Evolutionary conservation across 1,140 invertebrate species (phyloP).

Genomic region (Anagrus nilaparvatae): DNA sequence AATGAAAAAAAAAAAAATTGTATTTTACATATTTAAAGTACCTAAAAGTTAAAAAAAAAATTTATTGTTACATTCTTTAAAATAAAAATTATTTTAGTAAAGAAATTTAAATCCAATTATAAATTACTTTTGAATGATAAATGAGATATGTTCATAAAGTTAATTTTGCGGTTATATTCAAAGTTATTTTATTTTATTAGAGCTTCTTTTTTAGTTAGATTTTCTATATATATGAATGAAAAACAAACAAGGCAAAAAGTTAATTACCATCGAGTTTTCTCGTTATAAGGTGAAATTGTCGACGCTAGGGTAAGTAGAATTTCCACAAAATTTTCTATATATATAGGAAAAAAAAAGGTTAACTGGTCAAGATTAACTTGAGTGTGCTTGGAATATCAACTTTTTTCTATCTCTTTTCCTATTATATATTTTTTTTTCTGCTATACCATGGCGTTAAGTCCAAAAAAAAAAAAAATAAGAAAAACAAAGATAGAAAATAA

Average conservation of each 20-base stretch:
- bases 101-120: too few relatives aligned
- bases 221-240: too few relatives aligned
- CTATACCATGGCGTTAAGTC: constrained; percentile 1
- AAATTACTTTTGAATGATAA: constrained; percentile 27
- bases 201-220: too few relatives aligned
- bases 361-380: constrained; percentile 18
- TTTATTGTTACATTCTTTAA: too few relatives aligned
- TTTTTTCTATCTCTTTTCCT: constrained; percentile 9
- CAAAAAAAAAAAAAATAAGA: constrained; percentile 1
- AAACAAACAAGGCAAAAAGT: constrained; percentile 27
- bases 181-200: constrained; percentile 21
- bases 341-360: constrained; percentile 16
- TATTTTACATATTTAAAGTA: too few relatives aligned
- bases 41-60: too few relatives aligned
- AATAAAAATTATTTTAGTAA: too few relatives aligned
- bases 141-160: constrained; percentile 28
- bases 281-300: constrained; percentile 20
- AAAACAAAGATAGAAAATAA: neutral
- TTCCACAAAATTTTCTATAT: too few relatives aligned
- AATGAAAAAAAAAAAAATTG: too few relatives aligned
- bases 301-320: constrained; percentile 7
- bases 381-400: constrained; percentile 16
- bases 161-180: constrained; percentile 30
- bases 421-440: constrained; percentile 2
- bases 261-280: constrained; percentile 26